Conservation (phyloP, 2,888 invertebrate genomes). For the Colostygia pectinataria region DNA sequence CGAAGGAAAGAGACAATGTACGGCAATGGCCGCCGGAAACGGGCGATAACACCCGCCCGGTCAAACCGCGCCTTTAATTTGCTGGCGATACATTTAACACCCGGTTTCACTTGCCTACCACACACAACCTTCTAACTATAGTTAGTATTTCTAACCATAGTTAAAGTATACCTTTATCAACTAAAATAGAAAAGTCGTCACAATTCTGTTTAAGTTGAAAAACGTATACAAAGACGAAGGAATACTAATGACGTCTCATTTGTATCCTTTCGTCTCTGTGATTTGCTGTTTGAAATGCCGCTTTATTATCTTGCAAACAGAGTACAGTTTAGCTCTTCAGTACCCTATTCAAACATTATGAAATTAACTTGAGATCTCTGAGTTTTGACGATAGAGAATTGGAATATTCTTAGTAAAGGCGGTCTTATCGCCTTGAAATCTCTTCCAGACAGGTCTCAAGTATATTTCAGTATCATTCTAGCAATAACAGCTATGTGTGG, state of each 20-base stretch:
- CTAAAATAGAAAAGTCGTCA: constrained; percentile 18
- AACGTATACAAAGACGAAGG: constrained; percentile 7
- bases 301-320: not conserved
- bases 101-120: constrained; percentile 18
- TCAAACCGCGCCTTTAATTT: constrained; percentile 27
- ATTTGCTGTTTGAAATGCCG: not conserved
- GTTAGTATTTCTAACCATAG: no score
- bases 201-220: constrained; percentile 5
- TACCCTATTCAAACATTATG: not conserved
- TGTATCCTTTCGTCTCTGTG: not conserved
- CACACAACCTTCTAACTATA: constrained; percentile 2
- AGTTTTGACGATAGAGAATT: no score
- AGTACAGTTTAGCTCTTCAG: not conserved
- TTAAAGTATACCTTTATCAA: not conserved
- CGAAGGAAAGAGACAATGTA: constrained; percentile 26
- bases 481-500: constrained; percentile 2
- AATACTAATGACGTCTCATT: constrained; percentile 21
- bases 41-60: constrained; percentile 31
- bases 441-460: not conserved
- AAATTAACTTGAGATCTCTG: constrained; percentile 9
- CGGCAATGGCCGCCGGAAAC: constrained; percentile 22
- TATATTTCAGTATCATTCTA: not conserved
- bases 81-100: constrained; percentile 20
- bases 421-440: not conserved
- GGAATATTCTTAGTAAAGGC: no score